A percentile compares a stretch with the other conserved stretches of the same genome.
These are phyloP conservation scores for Drosophila anomalata DNA, from an alignment of 2,888 invertebrate genomes.

Conservation along the genomic window DNA sequence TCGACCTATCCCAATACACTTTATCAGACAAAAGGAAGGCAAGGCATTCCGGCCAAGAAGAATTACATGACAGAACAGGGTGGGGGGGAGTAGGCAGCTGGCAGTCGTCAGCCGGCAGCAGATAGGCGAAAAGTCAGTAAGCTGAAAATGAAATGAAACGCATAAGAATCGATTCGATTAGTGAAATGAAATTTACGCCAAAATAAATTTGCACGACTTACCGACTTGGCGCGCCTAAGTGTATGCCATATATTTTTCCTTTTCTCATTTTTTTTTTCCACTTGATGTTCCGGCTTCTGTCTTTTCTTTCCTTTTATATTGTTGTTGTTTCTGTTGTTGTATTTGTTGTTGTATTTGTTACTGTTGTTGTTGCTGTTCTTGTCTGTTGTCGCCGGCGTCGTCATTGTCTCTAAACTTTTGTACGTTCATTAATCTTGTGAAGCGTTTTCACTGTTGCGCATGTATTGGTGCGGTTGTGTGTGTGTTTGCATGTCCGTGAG, in stretches of 20 bases:
- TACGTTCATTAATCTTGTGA: conserved; percentile 78
- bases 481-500: conserved; percentile 20
- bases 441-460: conserved; percentile 70
- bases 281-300: conserved; percentile 10
- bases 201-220: conserved; percentile 76
- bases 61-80: neutral
- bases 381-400: conserved; percentile 61
- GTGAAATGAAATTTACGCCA: conserved; percentile 78
- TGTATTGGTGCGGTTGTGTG: conserved; percentile 34
- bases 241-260: conserved; percentile 52
- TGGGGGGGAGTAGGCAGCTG: neutral
- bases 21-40: conserved; percentile 2
- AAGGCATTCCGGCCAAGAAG: neutral
- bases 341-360: conserved; percentile 32
- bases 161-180: conserved; percentile 79
- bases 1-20: conserved; percentile 32
- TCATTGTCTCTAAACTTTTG: conserved; percentile 79
- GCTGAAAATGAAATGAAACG: conserved; percentile 72
- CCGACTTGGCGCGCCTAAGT: conserved; percentile 67
- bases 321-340: conserved; percentile 35
- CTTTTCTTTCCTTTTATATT: conserved; percentile 4
- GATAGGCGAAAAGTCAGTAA: conserved; percentile 57
- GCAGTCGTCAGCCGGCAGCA: neutral
- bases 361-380: conserved; percentile 27
- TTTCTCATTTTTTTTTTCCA: conserved; percentile 27